A percentile compares a stretch with the other conserved stretches of the same genome.
Conservation (phyloP, 2,888 invertebrate genomes). For the Deladenus siricidicola region DNA sequence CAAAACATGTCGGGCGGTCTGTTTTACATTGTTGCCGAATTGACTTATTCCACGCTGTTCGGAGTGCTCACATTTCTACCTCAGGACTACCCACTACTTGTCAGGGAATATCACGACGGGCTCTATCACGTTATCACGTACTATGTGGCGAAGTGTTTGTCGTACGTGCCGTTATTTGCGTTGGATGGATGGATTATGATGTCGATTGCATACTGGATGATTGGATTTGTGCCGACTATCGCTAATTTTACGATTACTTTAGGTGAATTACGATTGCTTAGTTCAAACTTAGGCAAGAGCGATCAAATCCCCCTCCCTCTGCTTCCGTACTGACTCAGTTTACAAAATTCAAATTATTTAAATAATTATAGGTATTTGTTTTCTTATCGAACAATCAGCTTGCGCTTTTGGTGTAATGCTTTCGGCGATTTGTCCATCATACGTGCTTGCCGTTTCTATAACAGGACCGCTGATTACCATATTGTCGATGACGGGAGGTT, state of each 20-base stretch:
- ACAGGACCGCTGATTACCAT: constrained; percentile 50
- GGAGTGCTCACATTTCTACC: constrained; percentile 82
- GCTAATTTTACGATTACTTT: constrained; percentile 20
- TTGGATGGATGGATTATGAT: constrained; percentile 76
- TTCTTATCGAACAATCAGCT: constrained; percentile 29
- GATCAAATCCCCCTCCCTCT: no score
- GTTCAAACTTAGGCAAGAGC: no score
- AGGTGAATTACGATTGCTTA: no score
- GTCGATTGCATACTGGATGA: constrained; percentile 76
- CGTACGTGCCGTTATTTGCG: constrained; percentile 67
- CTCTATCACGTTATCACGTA: constrained; percentile 66
- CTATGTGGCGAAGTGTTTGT: constrained; percentile 43
- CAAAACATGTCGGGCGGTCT: constrained; percentile 86
- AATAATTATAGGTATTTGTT: constrained; percentile 29
- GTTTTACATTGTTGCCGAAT: constrained; percentile 61
- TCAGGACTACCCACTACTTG: constrained; percentile 77
- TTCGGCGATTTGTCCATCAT: constrained; percentile 43
- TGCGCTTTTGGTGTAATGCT: constrained; percentile 41
- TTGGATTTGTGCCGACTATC: constrained; percentile 59
- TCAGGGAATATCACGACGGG: constrained; percentile 79
- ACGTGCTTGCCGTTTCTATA: constrained; percentile 41
- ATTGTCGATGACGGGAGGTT: constrained; percentile 50
- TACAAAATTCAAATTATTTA: no score
- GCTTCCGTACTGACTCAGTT: no score
- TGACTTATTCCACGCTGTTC: constrained; percentile 32